Evolutionary conservation across 2,797 vertebrate species (phyloP), one percentile per base, ranked within the genome.

Genomic region (Acanthornis magna): DNA sequence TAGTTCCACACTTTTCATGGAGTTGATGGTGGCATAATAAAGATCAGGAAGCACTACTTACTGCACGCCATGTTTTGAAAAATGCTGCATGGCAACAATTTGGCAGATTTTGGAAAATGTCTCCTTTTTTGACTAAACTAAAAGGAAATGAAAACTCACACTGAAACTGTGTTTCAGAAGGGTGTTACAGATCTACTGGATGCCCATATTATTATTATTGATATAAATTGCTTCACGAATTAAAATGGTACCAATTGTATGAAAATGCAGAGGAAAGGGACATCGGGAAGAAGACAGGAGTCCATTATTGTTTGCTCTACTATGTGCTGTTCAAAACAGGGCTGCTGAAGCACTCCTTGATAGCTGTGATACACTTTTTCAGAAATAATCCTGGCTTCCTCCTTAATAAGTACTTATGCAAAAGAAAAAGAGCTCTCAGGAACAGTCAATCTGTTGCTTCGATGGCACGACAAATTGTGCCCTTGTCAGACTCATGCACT

Each of bases 401-500:
- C 42, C 72, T 88, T 67, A 73, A 36, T 36, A 72, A 76, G 38
- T 54, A 79, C 61, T 84, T 88, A 79, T 72, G 78, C 45, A 78
- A 90, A 84, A 53, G 65, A 85, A 82, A 73, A 88, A 88, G 26
- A 45, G n/a, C 66, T 91, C 91, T 92, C 67, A 88, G 79, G 66
- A 96, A 11, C 38, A 96, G 73, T 62, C 91, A 84, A 27, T 89
- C 63, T 82, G 60, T 75, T 88, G 60, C 55, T 94, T 70, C 86
- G 70, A 34, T 76, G 68, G 79, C 79, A 63, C 76, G 74, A 88
- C 76, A 93, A 95, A 94, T 73, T 36, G 55, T 72, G 71, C 66
- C 77, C 36, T 78, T 42, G n/a, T 80, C 68, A 88, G 50, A 58
- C 72, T 86, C 79, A 14, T 9, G 55, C 66, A 78, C 79, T 94